These are phyloP conservation scores for Trogon melanurus DNA, from an alignment of 2,113 vertebrate genomes.

Conservation along the genomic window DNA sequence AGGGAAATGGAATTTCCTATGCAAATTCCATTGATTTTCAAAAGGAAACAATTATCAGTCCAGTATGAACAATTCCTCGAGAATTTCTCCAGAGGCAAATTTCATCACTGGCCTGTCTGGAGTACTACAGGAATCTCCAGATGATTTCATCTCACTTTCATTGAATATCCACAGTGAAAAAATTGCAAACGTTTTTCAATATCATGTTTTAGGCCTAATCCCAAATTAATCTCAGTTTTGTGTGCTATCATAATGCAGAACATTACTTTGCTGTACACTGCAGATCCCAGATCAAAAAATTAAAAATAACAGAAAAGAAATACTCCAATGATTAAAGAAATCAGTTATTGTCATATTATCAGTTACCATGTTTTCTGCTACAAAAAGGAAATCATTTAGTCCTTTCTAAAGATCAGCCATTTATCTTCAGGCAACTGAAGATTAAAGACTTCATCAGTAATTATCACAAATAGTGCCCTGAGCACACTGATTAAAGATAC, in stretches of 20 bases:
- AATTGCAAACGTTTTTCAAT: not conserved
- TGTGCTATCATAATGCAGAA: not conserved
- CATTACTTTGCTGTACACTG: not conserved
- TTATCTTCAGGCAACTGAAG: constrained; percentile 3
- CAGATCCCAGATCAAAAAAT: not conserved
- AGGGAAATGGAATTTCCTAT: not conserved
- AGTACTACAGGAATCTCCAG: not conserved
- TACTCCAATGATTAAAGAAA: not conserved
- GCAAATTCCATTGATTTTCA: not conserved
- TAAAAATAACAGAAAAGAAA: not conserved
- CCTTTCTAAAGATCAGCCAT: not conserved
- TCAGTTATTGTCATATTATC: not conserved
- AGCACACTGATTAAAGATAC: constrained; percentile 32
- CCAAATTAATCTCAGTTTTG: not conserved
- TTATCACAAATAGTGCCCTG: constrained; percentile 28
- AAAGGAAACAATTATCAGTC: not conserved
- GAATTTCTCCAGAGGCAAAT: not conserved
- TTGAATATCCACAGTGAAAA: not conserved
- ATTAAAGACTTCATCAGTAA: constrained; percentile 20
- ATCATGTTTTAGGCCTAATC: not conserved
- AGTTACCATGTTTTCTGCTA: not conserved
- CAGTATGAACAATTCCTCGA: not conserved
- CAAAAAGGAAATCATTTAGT: not conserved
- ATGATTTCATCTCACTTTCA: not conserved
- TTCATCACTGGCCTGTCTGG: not conserved